These are phyloP conservation scores for Resseliella maxima DNA, from an alignment of 2,888 invertebrate species.

Conservation along the genomic window DNA sequence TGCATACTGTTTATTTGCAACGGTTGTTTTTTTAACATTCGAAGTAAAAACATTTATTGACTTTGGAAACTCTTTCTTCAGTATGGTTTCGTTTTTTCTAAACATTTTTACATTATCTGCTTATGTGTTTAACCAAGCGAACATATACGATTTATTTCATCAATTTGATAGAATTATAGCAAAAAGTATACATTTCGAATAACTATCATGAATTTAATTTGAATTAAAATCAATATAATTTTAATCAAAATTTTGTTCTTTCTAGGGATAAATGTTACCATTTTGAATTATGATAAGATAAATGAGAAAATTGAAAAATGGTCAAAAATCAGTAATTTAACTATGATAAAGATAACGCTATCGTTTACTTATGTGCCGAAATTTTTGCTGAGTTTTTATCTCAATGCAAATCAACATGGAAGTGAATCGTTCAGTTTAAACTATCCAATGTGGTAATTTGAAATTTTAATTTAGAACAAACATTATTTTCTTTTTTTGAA, in stretches of 20 bases:
- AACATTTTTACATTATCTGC: not conserved
- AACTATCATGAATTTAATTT: not conserved
- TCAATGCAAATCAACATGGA: not conserved
- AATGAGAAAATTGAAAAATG: not conserved
- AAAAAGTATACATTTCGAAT: not conserved
- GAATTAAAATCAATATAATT: not conserved
- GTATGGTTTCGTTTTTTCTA: not conserved
- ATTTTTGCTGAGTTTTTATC: not conserved
- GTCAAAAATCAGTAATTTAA: not conserved
- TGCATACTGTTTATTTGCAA: not conserved
- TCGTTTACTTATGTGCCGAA: not conserved
- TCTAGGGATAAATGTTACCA: not conserved
- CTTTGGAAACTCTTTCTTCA: not conserved
- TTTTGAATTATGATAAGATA: not conserved
- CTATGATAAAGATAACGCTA: not conserved
- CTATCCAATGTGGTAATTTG: constrained; percentile 1
- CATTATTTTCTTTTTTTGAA: not conserved
- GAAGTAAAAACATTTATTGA: not conserved
- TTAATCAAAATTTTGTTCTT: not conserved
- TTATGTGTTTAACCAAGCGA: not conserved
- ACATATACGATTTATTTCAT: not conserved
- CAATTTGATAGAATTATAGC: not conserved
- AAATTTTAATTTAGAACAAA: not conserved
- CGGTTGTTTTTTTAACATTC: not conserved
- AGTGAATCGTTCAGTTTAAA: not conserved